Conservation (phyloP, 2,113 vertebrate species). For the Anguilla rostrata region DNA sequence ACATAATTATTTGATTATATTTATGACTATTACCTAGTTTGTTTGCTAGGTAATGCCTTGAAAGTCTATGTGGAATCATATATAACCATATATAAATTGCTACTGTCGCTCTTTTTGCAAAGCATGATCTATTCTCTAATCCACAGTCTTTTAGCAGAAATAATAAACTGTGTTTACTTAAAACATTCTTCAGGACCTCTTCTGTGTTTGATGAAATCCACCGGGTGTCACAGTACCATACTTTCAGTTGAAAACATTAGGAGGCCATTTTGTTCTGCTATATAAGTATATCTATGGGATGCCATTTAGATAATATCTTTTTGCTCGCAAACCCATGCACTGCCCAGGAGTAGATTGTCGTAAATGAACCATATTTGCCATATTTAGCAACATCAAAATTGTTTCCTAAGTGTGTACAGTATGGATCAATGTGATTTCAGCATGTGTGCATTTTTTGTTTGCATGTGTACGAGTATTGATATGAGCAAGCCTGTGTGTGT, state of each 20-base stretch:
- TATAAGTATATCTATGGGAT: background rate
- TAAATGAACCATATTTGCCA: background rate
- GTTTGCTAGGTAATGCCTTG: background rate
- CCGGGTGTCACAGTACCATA: background rate
- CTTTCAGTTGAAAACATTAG: background rate
- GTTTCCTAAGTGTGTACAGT: background rate
- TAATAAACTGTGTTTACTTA: background rate
- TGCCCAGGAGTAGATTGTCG: background rate
- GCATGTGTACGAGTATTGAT: background rate
- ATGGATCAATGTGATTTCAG: background rate
- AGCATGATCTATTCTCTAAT: background rate
- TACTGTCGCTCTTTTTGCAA: background rate
- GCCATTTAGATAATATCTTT: background rate
- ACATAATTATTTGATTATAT: background rate
- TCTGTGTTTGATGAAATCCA: background rate
- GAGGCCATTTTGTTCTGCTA: background rate
- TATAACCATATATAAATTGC: background rate
- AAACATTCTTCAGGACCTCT: background rate
- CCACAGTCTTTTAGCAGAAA: too few relatives aligned
- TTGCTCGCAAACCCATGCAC: background rate
- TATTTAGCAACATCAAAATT: background rate
- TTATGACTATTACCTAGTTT: background rate
- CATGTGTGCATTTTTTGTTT: slow-evolving; percentile 3
- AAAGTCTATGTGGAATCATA: too few relatives aligned
- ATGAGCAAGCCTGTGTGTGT: background rate